These are phyloP conservation scores for Axinella damicornis DNA, from an alignment of 37 sponge, comb jelly and placozoan species.

Conservation along the genomic window DNA sequence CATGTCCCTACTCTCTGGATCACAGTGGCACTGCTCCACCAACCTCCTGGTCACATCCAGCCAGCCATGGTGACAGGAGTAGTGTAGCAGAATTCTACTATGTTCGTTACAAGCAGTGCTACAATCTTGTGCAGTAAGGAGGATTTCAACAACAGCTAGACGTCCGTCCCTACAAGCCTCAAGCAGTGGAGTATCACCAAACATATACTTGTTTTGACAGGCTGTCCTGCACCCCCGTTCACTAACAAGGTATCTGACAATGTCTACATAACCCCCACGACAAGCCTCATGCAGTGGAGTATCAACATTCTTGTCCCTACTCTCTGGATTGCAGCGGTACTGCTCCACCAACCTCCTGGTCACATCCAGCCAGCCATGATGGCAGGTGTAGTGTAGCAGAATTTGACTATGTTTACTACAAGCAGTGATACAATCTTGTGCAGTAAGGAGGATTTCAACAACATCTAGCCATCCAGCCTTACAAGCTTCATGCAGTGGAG, in stretches of 20 bases:
- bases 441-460: too few relatives aligned
- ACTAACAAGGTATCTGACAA: not conserved
- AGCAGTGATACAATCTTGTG: too few relatives aligned
- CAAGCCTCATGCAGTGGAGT: conserved; percentile 32
- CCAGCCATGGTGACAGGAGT: too few relatives aligned
- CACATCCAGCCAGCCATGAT: not conserved
- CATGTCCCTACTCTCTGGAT: too few relatives aligned
- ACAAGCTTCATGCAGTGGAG: not conserved
- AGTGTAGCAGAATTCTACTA: too few relatives aligned
- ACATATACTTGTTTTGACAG: not conserved
- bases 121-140: conserved; percentile 1
- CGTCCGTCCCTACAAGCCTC: not conserved
- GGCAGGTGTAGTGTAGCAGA: conserved; percentile 19
- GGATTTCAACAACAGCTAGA: not conserved
- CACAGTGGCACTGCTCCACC: too few relatives aligned
- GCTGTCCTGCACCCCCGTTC: not conserved
- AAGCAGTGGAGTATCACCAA: conserved; percentile 8
- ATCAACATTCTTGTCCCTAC: not conserved
- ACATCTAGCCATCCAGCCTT: too few relatives aligned
- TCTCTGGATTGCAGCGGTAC: conserved; percentile 6
- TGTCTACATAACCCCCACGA: not conserved
- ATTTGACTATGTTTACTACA: too few relatives aligned
- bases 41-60: too few relatives aligned
- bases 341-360: not conserved
- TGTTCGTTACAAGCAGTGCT: not conserved